Percentiles rank a stretch among this genome's conserved stretches.
These are phyloP conservation scores for Perca fluviatilis DNA, from an alignment of 2,113 vertebrate genomes.

Conservation along the genomic window DNA sequence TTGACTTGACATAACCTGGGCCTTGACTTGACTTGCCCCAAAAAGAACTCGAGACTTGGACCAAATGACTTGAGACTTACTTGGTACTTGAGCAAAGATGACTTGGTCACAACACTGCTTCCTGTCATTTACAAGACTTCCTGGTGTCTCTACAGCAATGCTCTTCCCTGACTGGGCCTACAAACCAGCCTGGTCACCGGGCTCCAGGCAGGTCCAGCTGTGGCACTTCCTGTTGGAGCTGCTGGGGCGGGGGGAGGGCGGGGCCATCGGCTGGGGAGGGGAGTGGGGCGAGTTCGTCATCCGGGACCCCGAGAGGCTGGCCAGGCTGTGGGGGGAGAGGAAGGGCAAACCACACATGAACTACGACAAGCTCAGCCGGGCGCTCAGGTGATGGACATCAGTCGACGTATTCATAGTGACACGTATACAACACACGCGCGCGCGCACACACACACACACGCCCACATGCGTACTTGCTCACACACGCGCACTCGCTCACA, in stretches of 20 bases:
- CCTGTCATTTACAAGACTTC: not conserved
- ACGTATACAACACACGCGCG: not conserved
- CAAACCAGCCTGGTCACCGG: conserved; percentile 84
- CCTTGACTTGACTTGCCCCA: too few species aligned
- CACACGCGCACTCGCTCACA: too few species aligned
- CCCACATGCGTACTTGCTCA: not conserved
- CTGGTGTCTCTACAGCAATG: conserved; percentile 68
- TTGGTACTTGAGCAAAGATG: too few species aligned
- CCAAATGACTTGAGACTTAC: too few species aligned
- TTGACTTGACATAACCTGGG: too few species aligned
- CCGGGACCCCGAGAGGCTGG: conserved; percentile 84
- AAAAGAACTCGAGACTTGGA: too few species aligned
- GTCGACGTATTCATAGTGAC: not conserved
- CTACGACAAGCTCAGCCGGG: conserved; percentile 88
- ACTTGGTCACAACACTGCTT: not conserved
- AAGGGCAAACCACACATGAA: conserved; percentile 89
- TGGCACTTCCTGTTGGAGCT: conserved; percentile 89
- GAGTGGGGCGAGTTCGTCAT: conserved; percentile 89
- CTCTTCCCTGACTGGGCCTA: conserved; percentile 87
- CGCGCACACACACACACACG: not conserved
- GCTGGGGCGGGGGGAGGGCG: conserved; percentile 77
- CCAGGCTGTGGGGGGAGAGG: conserved; percentile 86
- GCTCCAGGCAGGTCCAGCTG: conserved; percentile 86
- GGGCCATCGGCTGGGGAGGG: conserved; percentile 84
- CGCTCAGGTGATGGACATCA: conserved; percentile 77